Evolutionary conservation across 2,113 vertebrate genomes (phyloP), one percentile per base, ranked within the genome.

Genomic region (Camelus bactrianus): DNA sequence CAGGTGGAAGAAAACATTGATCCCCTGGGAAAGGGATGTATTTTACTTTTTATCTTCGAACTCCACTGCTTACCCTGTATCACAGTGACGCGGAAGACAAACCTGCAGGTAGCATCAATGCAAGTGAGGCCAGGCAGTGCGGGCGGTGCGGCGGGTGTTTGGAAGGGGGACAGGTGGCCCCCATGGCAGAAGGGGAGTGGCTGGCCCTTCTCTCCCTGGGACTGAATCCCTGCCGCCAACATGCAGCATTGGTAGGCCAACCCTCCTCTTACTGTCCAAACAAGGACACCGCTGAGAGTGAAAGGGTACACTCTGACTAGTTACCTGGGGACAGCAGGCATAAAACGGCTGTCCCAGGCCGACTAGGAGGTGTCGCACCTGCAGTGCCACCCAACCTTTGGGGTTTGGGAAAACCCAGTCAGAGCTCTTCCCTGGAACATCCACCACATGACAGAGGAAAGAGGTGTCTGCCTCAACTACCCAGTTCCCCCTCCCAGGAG

Each of bases 21-120:
- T 17, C 35, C 20, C 42, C n/a, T n/a, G 15, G 26, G 65, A 70
- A 77, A 69, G 52, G 85, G 48, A 42, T 85, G 38, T 26, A 52
- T 4, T 38, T 85, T 35, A 20, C 15, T 76, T 75, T 65, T 76
- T 28, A 46, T 14, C 67, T 90, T 48, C 26, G 10, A 42, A 60
- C 32, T 58, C 8, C 26, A 2, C 52, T 20, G 17, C 79, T 67
- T 13, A 62, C 42, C 42, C 69, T 24, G 28, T 2, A 14, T 16
- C 28, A 14, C 16, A 30, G 1, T 0, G 24, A 65, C 0, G 6
- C 0, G 0, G 4, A 79, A 24, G 10, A 24, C 17, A 17, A 20
- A 16, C 8, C 5, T 3, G 8, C 38, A 8, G 20, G 38, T 22
- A 58, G n/a, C 19, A 9, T 5, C 54, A 24, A 6, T 35, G 54